Base-by-base conservation (phyloP, 2,113 vertebrate genomes). In the Corythoichthys intestinalis region DNA sequence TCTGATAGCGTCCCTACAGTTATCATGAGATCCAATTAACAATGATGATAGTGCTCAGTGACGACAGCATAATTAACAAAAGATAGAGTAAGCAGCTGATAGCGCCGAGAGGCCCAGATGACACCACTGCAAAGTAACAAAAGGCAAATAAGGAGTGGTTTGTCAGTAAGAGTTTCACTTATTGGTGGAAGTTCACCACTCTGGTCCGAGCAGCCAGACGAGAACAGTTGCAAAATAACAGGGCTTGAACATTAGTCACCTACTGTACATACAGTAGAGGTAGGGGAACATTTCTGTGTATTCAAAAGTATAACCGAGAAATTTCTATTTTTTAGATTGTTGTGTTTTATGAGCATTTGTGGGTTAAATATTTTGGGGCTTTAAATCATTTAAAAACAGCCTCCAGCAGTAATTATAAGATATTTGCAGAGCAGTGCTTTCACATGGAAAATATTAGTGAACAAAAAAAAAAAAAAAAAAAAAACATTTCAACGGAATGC, bases 121-220 rank as follows among this genome's bases (percentile, higher is more conserved):
- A 47, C 35, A 4, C 34, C 1, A 8, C 39, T 44, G 53, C 41
- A 44, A 2, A 0, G 34, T 37, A n/a, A 83, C 80, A 81, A 83
- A 77, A 20, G 63, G 49, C 8, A 46, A 47, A 41, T 14, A 0
- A 35, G 84, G 80, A 70, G 87, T 63, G 82, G 78, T 69, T 75
- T 52, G 20, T 57, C 28, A 0, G 0, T n/a, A 37, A 15, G 0
- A 69, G 60, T 65, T 82, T 73, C 64, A 77, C 37, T 83, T 59
- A 80, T 46, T 72, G 38, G 52, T 47, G 34, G 58, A 57, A 62
- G 39, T 66, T 28, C 20, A 1, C 46, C 73, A 35, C 73, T 77
- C 83, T 69, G 5, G 72, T 85, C 54, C 50, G 71, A 78, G 69
- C 74, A 48, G 79, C 66, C 53, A 0, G 38, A 69, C 81, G 1